phyloP scores from a whole-genome alignment of 2,888 invertebrate genomes.

The Habrosyne pyritoides region DNA sequence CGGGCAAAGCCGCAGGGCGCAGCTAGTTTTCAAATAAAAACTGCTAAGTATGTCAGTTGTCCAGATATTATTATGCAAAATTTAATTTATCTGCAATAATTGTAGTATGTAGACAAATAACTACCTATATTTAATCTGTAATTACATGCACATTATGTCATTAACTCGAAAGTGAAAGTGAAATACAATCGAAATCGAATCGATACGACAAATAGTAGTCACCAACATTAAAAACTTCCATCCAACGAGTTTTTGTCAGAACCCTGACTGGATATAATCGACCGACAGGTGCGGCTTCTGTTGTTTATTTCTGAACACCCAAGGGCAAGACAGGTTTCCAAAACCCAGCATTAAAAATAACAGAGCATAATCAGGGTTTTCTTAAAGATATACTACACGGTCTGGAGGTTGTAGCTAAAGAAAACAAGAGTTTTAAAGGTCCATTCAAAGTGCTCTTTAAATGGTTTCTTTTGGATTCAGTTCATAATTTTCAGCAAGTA shows the following conservation, averaged over 20 bases:
- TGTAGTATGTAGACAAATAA: no score
- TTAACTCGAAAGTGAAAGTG: background rate
- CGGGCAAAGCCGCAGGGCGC: no score
- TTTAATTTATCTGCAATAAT: no score
- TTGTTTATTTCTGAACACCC: conserved; percentile 55
- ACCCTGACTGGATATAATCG: conserved; percentile 48
- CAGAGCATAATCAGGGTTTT: background rate
- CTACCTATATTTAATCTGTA: no score
- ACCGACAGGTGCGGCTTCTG: conserved; percentile 59
- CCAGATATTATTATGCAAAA: no score
- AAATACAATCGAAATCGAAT: background rate
- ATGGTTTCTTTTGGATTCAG: background rate
- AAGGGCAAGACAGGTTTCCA: conserved; percentile 25
- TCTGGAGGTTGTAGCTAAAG: background rate
- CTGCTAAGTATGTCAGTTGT: no score
- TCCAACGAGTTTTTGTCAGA: conserved; percentile 48
- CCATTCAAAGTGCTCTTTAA: background rate
- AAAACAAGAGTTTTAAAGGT: background rate
- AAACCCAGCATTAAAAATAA: conserved; percentile 8
- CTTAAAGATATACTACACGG: background rate
- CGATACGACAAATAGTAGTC: conserved; percentile 5
- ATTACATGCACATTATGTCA: background rate
- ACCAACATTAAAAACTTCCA: conserved; percentile 16
- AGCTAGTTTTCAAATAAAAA: no score
- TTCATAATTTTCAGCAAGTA: background rate